Base-by-base conservation (phyloP, 2,888 invertebrate genomes). In the Callosobruchus maculatus region DNA sequence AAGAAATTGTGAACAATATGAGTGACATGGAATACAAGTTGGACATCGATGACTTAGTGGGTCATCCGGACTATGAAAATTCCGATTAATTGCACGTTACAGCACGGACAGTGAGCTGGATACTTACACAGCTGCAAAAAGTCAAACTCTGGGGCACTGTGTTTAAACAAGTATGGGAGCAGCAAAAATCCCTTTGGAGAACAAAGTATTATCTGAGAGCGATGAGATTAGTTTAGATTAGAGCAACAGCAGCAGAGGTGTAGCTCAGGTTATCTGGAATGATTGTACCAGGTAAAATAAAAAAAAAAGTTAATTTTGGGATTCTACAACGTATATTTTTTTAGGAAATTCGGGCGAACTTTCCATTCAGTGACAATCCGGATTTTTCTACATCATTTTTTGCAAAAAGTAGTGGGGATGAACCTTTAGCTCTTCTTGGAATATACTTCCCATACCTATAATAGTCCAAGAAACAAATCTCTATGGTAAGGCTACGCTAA, bases 401-500 rank as follows among this genome's bases (percentile, higher is more conserved):
- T 68, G 18, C 22, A 68, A 68, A 21, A 18, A 21, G 68, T 5
- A 9, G 22, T 18, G 68, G 22, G 13, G 20, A 68, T n/a, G 49
- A 13, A 67, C 21, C 70, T 26, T 5, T 18, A 22, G 13, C 70
- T 73, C 20, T 70, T 70, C 9, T 9, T 73, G 2, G 21, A 70
- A 9, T 22, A 73, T 67, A 18, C n/a, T n/a, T n/a, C n/a, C 70
- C 3, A 13, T 71, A 0, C n/a, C 71, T 21, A 31, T 70, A 20
- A 67, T 75, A 21, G 73, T 76, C 0, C n/a, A 71, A 18, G 74
- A 76, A 72, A 75, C 76, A 26, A 75, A 75, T 67, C 1, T n/a
- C 13, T 76, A 72, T 72, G 0, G 70, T 74, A 75, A 74, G 31
- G 75, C 77, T 69, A 76, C 67, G 49, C 71, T 78, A 31, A 68